Evolutionary conservation across 1,140 invertebrate species (phyloP), one percentile per base, ranked within the genome.

Genomic region (Metaphire vulgaris): DNA sequence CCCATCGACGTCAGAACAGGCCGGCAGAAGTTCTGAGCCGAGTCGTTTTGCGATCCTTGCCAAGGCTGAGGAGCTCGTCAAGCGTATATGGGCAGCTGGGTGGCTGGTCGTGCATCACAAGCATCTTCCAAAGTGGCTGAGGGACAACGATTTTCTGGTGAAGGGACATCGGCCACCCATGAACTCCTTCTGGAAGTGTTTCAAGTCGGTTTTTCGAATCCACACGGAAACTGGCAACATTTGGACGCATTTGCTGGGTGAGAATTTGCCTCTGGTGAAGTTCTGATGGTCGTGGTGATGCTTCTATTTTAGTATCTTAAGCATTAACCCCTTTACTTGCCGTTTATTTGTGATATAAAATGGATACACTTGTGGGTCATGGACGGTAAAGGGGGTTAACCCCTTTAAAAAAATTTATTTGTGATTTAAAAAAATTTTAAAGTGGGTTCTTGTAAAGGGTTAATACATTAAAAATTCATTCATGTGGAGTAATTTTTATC

Each of bases 151-250:
- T 85, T 99, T 95, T 85, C 88, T 73, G 16, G 34, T 73, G n/a
- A 73, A 73, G 33, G 96, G 97, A 30, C 96, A 99, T 86, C 89
- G 98, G 78, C 96, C 97, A 64, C 97, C 96, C 41, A 88, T 99
- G 72, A 94, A 95, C 34, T 97, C 95, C 31, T 98, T 98, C 87
- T 90, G 91, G 79, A 95, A 92, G 26, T 99, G 97, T 84, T 98
- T 99, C 84, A 94, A 93, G 82, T 97, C 94, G 69, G 98, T 99
- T 80, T 99, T 99, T 87, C 90, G 96, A 77, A 92, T 91, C 69
- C 90, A 91, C 80, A 91, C 89, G 6, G 90, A 91, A 89, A 99
- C 97, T 31, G 96, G 95, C 41, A 99, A 99, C 83, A 99, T 99
- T 81, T 99, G 97, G 97, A 94, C 93, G 71, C 94, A 96, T 89